Base-by-base conservation (phyloP, 2,797 vertebrate genomes). In the Ammospiza maritima region DNA sequence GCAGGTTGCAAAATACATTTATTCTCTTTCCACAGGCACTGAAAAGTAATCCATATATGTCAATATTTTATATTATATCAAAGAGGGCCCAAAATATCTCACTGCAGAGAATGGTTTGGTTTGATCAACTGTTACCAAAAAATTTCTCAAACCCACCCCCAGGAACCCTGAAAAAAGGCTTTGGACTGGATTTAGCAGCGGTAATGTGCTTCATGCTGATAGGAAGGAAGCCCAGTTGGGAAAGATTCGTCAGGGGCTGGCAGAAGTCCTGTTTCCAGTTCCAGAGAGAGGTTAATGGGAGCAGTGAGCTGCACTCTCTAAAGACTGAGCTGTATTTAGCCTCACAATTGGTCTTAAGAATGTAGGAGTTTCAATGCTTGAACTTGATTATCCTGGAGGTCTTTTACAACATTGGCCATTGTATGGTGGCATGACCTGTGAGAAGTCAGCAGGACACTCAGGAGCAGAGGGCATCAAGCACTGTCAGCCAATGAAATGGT, bases 291-390 rank as follows among this genome's bases (percentile, higher is more conserved):
- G 25, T 62, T 67, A 56, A 90, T 11, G 8, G 18, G 17, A 88
- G 13, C 15, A 69, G 50, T 23, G 20, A 72, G 17, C 8, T 57
- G 16, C 23, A 11, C 4, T 69, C 4, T 47, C 13, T 44, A n/a
- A 40, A 58, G 34, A 47, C 12, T 27, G 26, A 57, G 15, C 21
- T 13, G 1, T 16, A 11, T 29, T 64, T 18, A 32, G 6, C 30
- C 20, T 80, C 26, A 44, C 13, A 11, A 13, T 70, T 61, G 34
- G 9, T 36, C 36, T 66, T 56, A 48, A 48, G 17, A 76, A 85
- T 4, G 7, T 5, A 65, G 16, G 18, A 44, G 2, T 13, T 76
- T 42, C 15, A 23, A 12, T 4, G 0, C 0, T 10, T 30, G 12
- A 73, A 47, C 15, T 22, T 40, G 3, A 19, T 53, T 19, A 16